phyloP scores from a whole-genome alignment of 2,797 vertebrate genomes.

The Delichon dasypus region DNA sequence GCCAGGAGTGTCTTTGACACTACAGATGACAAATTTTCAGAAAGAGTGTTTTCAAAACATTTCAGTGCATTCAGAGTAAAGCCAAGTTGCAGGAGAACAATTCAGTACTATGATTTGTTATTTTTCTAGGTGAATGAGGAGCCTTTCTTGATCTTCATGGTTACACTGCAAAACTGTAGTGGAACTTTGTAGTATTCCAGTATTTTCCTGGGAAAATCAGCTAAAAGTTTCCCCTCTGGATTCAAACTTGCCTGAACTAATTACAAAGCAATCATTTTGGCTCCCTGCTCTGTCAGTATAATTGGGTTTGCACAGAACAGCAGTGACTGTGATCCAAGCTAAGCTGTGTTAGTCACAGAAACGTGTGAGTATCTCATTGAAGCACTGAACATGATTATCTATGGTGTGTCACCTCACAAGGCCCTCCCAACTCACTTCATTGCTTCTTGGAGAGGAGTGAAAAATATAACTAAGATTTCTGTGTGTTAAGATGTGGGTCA shows the following conservation, averaged over 20 bases:
- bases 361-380: accelerated
- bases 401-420: accelerated
- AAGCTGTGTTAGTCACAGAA: neutral
- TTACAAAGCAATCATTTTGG: conserved; percentile 70
- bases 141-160: neutral
- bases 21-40: neutral
- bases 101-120: neutral
- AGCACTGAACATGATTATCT: accelerated
- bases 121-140: neutral
- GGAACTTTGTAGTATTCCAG: conserved; percentile 42
- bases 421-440: neutral
- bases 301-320: conserved; percentile 18
- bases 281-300: conserved; percentile 11
- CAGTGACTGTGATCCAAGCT: neutral
- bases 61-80: neutral
- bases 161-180: conserved; percentile 15
- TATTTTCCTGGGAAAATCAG: conserved; percentile 14
- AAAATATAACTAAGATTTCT: neutral
- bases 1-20: conserved; percentile 3
- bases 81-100: neutral
- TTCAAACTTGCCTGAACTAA: conserved; percentile 66
- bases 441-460: neutral
- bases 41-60: neutral
- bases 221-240: conserved; percentile 65
- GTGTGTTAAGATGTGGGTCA: neutral